Conservation (phyloP, 2,113 vertebrate species). For the Pluvianellus socialis region DNA sequence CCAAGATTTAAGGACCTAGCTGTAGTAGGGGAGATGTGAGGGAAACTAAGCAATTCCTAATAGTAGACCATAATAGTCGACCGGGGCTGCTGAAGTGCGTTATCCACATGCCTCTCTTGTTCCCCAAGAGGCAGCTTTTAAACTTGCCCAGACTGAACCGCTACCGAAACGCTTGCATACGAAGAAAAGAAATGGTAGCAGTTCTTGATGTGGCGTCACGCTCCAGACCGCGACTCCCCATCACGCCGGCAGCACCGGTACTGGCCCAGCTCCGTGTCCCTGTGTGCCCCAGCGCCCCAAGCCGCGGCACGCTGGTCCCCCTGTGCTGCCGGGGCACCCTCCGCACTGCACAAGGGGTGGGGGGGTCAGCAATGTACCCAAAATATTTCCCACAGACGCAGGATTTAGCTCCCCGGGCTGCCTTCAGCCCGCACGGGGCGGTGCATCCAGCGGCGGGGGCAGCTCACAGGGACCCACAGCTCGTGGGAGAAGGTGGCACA, state of each 20-base stretch:
- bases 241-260: fast-evolving
- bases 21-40: background rate
- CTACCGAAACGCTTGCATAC: fast-evolving
- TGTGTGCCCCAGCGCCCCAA: background rate
- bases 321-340: fast-evolving
- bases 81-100: background rate
- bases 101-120: background rate
- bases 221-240: background rate
- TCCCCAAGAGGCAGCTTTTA: background rate
- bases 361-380: fast-evolving
- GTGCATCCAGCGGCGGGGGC: fast-evolving
- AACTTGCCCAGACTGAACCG: background rate
- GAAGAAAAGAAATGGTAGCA: background rate
- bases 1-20: background rate
- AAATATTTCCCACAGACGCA: background rate
- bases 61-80: background rate
- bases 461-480: background rate
- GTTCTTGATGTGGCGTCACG: too few species aligned
- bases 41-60: background rate
- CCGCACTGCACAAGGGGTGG: background rate
- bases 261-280: fast-evolving
- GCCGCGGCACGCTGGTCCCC: too few species aligned
- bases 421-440: background rate
- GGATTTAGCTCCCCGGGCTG: background rate
- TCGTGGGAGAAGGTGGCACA: background rate